Evolutionary conservation across 2,888 invertebrate genomes (phyloP), one percentile per base, ranked within the genome.

Genomic region (Gari tellinella): DNA sequence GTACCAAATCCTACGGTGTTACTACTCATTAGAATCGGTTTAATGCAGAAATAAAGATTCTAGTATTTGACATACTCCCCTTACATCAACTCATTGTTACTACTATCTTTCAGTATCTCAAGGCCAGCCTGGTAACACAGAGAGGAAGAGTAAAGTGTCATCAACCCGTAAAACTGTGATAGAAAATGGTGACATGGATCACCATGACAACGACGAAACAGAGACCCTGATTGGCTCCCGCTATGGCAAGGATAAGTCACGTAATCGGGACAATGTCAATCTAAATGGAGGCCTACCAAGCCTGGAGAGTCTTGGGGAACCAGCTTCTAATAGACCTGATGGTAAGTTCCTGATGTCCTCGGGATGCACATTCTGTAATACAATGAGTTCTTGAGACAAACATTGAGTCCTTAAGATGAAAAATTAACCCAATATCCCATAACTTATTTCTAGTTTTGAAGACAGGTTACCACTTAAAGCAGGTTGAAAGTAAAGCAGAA

Each of bases 201-300:
- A 65, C 78, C 83, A 67, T 72, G 75, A 75, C 73, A 82, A 77
- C 72, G 83, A 84, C 58, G 81, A 84, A 69, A 82, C 84, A 23
- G 84, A 84, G 64, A 84, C 84, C 21, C 65, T 84, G 63, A 82
- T 85, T 62, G 87, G 86, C 55, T 84, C 85, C 43, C 82, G 82
- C 65, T 84, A 82, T 56, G 84, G 86, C 31, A 86, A 83, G 73
- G 80, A 83, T 41, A 75, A 75, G 49, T 72, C 72, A 61, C 80
- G 68, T 56, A 81, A 80, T n/a, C 56, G 58, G 17, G 81, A 83
- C 19, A 75, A 72, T 41, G 55, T 79, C 21, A 74, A 76, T 25
- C 62, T 72, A 49, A 79, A 79, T 43, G 80, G 79, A 43, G 75
- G 68, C 2, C 51, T 81, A 19, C 64, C 80, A 31, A 82, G 81